Conservation (phyloP, 2,888 invertebrate species). For the Tachina grossa region DNA sequence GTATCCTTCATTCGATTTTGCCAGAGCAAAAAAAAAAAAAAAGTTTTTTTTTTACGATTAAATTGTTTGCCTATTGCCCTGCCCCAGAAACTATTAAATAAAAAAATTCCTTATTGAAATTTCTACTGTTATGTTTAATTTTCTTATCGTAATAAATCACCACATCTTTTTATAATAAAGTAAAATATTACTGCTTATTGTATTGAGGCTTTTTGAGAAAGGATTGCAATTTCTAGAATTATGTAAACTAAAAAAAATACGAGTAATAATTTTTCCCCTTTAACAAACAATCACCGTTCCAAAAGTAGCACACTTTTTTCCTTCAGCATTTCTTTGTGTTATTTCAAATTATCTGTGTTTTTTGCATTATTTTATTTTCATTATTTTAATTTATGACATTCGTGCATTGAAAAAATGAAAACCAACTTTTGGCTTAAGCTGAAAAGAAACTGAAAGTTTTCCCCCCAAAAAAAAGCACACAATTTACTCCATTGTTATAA, state of each 20-base stretch:
- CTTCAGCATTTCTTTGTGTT: constrained; percentile 9
- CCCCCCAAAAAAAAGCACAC: constrained; percentile 24
- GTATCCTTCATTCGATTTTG: too few species aligned
- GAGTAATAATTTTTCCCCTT: background rate
- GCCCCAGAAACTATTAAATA: too few species aligned
- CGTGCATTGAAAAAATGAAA: constrained; percentile 56
- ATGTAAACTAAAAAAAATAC: background rate
- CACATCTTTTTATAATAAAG: too few species aligned
- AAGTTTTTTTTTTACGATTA: too few species aligned
- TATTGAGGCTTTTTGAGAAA: too few species aligned
- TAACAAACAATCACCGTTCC: background rate
- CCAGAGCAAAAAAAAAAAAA: too few species aligned
- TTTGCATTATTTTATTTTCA: constrained; percentile 39
- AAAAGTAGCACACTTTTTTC: constrained; percentile 13
- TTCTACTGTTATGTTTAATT: too few species aligned
- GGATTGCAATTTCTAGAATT: too few species aligned
- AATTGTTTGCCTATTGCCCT: too few species aligned
- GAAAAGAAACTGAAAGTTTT: constrained; percentile 64
- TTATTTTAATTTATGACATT: constrained; percentile 53
- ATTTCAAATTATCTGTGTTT: constrained; percentile 16
- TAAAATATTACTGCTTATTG: too few species aligned
- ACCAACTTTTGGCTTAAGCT: background rate
- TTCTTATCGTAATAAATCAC: too few species aligned
- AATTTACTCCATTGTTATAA: constrained; percentile 65
- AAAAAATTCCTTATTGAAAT: too few species aligned